Conservation (phyloP, 2,797 vertebrate species). For the Zonotrichia albicollis region DNA sequence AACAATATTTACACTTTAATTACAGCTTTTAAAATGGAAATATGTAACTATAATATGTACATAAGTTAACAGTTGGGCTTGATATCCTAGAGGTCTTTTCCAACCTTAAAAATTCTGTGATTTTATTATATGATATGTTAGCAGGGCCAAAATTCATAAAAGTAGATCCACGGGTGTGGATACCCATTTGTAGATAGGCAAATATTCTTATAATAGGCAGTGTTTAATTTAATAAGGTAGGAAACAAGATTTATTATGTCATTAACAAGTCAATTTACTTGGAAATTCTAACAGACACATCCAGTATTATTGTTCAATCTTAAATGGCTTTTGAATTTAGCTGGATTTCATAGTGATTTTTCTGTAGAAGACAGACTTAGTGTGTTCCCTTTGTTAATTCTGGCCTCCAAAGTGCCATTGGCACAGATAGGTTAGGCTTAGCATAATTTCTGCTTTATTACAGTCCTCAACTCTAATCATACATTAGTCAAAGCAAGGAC, state of each 20-base stretch:
- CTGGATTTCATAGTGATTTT: neutral
- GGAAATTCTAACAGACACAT: neutral
- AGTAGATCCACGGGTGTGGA: neutral
- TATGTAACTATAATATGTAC: neutral
- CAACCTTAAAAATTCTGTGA: neutral
- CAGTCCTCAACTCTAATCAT: neutral
- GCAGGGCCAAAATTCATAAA: neutral
- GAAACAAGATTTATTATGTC: conserved; percentile 1
- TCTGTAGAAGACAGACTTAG: neutral
- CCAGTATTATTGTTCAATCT: neutral
- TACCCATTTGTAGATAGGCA: neutral
- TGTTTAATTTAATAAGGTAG: neutral
- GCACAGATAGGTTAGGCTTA: neutral
- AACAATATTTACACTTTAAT: conserved; percentile 57
- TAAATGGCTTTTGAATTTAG: neutral
- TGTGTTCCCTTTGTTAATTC: neutral
- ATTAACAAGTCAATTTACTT: neutral
- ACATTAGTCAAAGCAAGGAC: conserved; percentile 19
- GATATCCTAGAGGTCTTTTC: neutral
- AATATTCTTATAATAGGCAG: neutral
- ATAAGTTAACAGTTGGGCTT: neutral
- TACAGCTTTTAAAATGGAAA: conserved; percentile 35
- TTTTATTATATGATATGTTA: neutral
- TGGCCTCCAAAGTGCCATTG: neutral
- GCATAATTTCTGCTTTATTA: neutral